Conservation (phyloP, 2,113 vertebrate genomes). For the Redunca redunca region DNA sequence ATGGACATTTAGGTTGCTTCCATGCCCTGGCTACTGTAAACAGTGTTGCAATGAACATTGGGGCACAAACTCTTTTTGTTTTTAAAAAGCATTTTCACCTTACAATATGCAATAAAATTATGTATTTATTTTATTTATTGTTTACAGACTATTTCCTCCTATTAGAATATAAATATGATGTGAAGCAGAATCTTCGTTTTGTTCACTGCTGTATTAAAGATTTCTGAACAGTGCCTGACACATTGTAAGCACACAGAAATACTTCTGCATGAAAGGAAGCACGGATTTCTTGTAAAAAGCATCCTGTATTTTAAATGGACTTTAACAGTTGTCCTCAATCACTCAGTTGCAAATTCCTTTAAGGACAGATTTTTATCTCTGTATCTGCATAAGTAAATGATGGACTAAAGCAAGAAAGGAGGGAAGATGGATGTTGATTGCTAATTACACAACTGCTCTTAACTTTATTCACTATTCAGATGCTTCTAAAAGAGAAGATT, state of each 20-base stretch:
- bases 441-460: conserved; percentile 30
- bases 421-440: background rate
- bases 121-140: background rate
- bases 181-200: background rate
- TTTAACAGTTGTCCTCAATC: background rate
- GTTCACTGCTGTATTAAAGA: background rate
- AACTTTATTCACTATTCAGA: conserved; percentile 26
- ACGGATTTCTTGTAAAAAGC: background rate
- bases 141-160: background rate
- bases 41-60: background rate
- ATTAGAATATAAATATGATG: background rate
- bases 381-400: background rate
- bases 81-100: background rate
- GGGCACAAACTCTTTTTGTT: background rate
- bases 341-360: conserved; percentile 16
- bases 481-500: background rate
- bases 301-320: background rate
- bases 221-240: background rate
- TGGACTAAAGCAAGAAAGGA: conserved; percentile 14
- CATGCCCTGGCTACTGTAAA: background rate
- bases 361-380: conserved; percentile 1
- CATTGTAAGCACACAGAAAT: background rate
- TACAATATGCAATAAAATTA: background rate
- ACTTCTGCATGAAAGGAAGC: background rate
- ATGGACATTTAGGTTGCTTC: background rate